These are phyloP conservation scores for Lepidostoma basale DNA, from an alignment of 1,140 invertebrate genomes.

Conservation along the genomic window DNA sequence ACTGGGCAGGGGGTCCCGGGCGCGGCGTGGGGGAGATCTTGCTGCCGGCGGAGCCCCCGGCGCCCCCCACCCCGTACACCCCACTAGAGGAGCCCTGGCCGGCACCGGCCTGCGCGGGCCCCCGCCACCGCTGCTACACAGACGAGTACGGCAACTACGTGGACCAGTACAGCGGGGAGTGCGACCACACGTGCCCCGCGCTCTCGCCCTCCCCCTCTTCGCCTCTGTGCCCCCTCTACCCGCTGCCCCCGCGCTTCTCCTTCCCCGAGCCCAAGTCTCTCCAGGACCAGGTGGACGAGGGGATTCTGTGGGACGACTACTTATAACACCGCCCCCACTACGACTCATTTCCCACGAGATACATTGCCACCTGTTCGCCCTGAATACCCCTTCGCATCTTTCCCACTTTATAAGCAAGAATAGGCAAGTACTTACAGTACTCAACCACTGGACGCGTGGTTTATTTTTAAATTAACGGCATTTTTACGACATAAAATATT, in stretches of 20 bases:
- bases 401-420: too few species aligned
- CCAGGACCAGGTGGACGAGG: background rate
- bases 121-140: constrained; percentile 54
- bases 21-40: constrained; percentile 18
- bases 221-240: constrained; percentile 15
- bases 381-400: too few species aligned
- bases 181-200: constrained; percentile 50
- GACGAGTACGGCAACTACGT: constrained; percentile 62
- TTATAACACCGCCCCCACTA: constrained; percentile 2
- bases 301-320: constrained; percentile 6
- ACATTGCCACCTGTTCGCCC: too few species aligned
- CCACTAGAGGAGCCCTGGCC: constrained; percentile 46
- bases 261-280: constrained; percentile 28
- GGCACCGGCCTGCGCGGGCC: constrained; percentile 50
- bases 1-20: constrained; percentile 40
- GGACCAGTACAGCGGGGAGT: constrained; percentile 51
- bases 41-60: background rate
- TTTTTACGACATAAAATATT: too few species aligned
- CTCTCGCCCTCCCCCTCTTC: constrained; percentile 42
- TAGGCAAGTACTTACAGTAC: too few species aligned
- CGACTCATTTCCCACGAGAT: too few species aligned
- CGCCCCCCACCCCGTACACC: background rate
- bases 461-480: too few species aligned
- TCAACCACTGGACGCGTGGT: too few species aligned
- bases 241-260: constrained; percentile 1